Percentiles rank a stretch among this genome's conserved stretches.
phyloP scores from a whole-genome alignment of 1,140 invertebrate genomes.

The Leptopilina clavipes region DNA sequence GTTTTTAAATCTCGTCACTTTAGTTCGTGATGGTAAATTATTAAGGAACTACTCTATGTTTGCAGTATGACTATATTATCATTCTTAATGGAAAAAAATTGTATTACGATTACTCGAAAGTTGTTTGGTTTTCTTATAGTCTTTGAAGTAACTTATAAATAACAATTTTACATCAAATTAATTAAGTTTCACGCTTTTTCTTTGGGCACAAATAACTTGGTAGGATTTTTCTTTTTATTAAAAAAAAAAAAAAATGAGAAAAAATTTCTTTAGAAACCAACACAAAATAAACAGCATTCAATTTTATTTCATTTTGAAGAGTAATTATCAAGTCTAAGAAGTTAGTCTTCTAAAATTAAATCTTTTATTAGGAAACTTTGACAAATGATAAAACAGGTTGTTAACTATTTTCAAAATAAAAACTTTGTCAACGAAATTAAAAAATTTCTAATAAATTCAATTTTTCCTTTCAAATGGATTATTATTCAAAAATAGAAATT shows the following conservation, averaged over 20 bases:
- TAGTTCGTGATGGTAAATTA: neutral
- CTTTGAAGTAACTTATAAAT: slow-evolving; percentile 15
- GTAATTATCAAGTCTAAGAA: neutral
- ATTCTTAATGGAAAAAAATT: slow-evolving; percentile 4
- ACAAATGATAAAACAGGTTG: no score
- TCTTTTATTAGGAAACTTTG: neutral
- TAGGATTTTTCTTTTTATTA: neutral
- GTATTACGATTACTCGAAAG: slow-evolving; percentile 26
- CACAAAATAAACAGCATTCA: neutral
- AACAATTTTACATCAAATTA: neutral
- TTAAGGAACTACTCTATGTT: neutral
- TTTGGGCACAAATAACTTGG: neutral
- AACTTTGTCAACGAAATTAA: no score
- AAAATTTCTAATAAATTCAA: no score
- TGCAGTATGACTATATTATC: neutral
- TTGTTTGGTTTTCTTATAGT: neutral
- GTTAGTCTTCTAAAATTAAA: neutral
- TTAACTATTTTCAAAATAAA: no score
- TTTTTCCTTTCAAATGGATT: no score
- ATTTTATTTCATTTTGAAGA: neutral
- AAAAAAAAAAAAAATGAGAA: neutral
- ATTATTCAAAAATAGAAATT: no score
- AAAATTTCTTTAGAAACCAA: neutral
- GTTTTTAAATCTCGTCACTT: neutral
- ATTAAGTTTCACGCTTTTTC: neutral